Evolutionary conservation across 2,888 invertebrate species (phyloP), one percentile per base, ranked within the genome.

Genomic region (Cosmia trapezina): DNA sequence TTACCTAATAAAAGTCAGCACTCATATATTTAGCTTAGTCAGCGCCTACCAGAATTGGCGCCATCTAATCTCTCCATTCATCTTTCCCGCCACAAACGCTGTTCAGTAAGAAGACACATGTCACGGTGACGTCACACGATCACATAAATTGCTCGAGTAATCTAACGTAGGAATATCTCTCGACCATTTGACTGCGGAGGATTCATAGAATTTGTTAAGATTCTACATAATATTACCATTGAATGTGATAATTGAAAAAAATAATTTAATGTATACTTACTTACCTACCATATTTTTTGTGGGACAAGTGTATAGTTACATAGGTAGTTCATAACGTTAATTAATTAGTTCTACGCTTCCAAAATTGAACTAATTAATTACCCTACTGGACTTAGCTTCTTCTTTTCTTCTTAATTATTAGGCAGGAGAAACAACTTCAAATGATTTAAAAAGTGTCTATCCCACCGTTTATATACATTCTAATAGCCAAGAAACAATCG

Each of bases 1-100:
- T n/a, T n/a, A n/a, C n/a, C n/a, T n/a, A 28, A 71, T 61, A 56
- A 65, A 71, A 64, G 49, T 9, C n/a, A 51, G 19, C 19, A 56
- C n/a, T 65, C 3, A 37, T 37, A 71, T 37, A 61, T 76, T 64
- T 19, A 22, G 64, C 76, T 70, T 41, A 70, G 69, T 70, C 70
- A 70, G 75, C 60, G 53, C 59, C 63, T 51, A 41, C 56, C 62
- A 69, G 45, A 43, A 43, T 47, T 28, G 76, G 76, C 73, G 66
- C 77, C 67, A 54, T 37, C 61, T 78, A 70, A 78, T 74, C 78
- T 78, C 33, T 45, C 63, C 54, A 65, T 73, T 68, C 60, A 73
- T 78, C 65, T 74, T 73, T 78, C 70, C 68, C 62, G 65, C 74
- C 79, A 66, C 78, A 70, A 79, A 56, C n/a, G 66, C 54, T 57